These are phyloP conservation scores for Zele albiditarsus DNA, from an alignment of 2,888 invertebrate species.

Conservation along the genomic window DNA sequence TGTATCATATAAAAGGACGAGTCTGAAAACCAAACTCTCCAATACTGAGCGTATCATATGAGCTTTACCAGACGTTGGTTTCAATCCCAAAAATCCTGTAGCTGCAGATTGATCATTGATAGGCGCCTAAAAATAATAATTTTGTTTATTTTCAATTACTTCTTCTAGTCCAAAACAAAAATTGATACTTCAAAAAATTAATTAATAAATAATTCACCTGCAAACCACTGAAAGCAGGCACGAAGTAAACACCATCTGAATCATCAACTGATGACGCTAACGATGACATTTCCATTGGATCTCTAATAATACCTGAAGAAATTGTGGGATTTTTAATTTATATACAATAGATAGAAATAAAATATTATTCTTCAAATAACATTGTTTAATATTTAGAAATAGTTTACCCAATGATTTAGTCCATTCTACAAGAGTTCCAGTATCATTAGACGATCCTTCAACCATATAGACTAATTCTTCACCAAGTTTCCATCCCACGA, in stretches of 20 bases:
- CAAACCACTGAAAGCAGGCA: conserved; percentile 92
- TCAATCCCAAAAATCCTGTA: conserved; percentile 86
- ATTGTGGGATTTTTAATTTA: conserved; percentile 14
- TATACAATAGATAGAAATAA: not conserved
- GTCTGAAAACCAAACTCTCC: conserved; percentile 89
- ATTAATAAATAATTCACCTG: conserved; percentile 76
- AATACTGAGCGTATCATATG: conserved; percentile 88
- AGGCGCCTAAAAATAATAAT: conserved; percentile 80
- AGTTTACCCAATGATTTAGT: conserved; percentile 80
- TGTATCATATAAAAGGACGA: conserved; percentile 84
- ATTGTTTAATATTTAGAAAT: not conserved
- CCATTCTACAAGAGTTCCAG: conserved; percentile 92
- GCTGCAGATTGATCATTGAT: conserved; percentile 90
- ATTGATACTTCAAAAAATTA: not conserved
- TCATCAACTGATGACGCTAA: conserved; percentile 81
- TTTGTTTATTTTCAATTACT: not conserved
- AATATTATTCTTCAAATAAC: not conserved
- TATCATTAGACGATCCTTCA: conserved; percentile 92
- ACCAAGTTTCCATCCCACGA: conserved; percentile 88
- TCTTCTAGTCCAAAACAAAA: not conserved
- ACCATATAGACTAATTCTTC: conserved; percentile 81
- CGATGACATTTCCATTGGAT: conserved; percentile 79
- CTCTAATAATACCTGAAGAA: conserved; percentile 77
- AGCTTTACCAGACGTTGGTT: conserved; percentile 82
- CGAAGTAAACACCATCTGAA: conserved; percentile 87